Base-by-base conservation (phyloP, 2,113 vertebrate genomes). In the Dendrocopos noguchii region DNA sequence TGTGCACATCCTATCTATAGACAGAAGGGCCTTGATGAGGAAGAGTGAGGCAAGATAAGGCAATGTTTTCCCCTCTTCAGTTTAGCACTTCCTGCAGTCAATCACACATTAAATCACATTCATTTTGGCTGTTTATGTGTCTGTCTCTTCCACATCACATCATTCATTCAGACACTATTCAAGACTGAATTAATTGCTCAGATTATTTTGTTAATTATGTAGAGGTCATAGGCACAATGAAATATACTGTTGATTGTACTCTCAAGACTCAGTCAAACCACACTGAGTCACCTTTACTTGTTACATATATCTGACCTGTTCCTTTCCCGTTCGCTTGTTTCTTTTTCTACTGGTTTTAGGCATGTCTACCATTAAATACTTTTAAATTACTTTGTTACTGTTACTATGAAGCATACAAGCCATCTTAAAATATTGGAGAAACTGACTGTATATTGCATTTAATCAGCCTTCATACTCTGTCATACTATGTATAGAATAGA, bases 261-360 rank as follows among this genome's bases (percentile, higher is more conserved):
- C n/a, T 71, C 68, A 52, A 12, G 31, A 25, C 8, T 7, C 22
- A 42, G 12, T 47, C 34, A 17, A 44, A 11, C 0, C 0, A 52
- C 44, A 31, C 16, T 7, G 18, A 33, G 6, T 64, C 61, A 56
- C 31, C 15, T 90, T 84, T 55, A 59, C 16, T 21, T 44, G 15
- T 52, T 61, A 18, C 8, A 12, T 44, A 5, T 17, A 28, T 74
- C 79, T 72, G 47, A 52, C 34, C 12, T 16, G 9, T 74, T 42
- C 14, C 11, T 75, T 77, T 17, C 31, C 15, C 44, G 17, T n/a
- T 59, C 33, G 14, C 12, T 12, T 56, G 22, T 33, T 71, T 10
- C 1, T 64, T 47, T 86, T 67, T 16, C 36, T 78, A 9, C 34
- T 56, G 13, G 9, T 74, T 80, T 76, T 61, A 63, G 19, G 16